A percentile compares a stretch with the other conserved stretches of the same genome.
phyloP scores from a whole-genome alignment of 2,797 vertebrate species.

The Sparus aurata region DNA sequence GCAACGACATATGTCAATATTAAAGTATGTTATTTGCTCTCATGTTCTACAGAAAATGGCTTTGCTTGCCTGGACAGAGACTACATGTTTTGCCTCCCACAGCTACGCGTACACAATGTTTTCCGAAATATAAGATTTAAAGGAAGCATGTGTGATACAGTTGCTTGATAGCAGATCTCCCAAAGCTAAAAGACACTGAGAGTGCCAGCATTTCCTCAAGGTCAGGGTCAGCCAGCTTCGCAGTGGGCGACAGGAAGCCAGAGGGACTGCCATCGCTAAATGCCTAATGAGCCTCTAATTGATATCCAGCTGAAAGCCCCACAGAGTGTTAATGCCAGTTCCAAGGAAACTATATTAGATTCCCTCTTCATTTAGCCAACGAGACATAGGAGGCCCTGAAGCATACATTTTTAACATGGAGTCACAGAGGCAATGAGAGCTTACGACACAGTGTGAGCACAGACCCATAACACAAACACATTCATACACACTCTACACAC shows the following conservation, averaged over 20 bases:
- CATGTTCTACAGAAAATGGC: neutral
- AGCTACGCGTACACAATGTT: neutral
- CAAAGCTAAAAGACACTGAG: constrained; percentile 12
- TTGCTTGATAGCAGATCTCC: constrained; percentile 25
- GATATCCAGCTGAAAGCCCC: constrained; percentile 79
- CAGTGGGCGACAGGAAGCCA: constrained; percentile 70
- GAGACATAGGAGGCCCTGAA: constrained; percentile 54
- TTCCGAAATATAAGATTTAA: constrained; percentile 18
- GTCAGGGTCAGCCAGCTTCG: constrained; percentile 73
- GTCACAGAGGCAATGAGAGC: constrained; percentile 41
- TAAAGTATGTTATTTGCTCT: neutral
- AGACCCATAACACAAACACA: neutral
- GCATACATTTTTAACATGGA: constrained; percentile 66
- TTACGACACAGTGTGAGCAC: constrained; percentile 35
- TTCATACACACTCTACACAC: neutral
- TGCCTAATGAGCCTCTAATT: constrained; percentile 82
- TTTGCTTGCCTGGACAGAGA: neutral
- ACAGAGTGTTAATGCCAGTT: constrained; percentile 68
- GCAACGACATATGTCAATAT: too few relatives aligned
- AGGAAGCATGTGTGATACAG: constrained; percentile 14
- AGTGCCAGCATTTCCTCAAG: constrained; percentile 44
- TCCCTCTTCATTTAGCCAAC: constrained; percentile 56
- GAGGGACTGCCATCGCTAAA: constrained; percentile 63
- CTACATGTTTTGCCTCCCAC: neutral
- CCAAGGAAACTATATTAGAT: constrained; percentile 56